Percentiles rank a stretch among this genome's conserved stretches.
These are phyloP conservation scores for Diabrotica virgifera DNA, from an alignment of 1,140 invertebrate genomes.

Conservation along the genomic window DNA sequence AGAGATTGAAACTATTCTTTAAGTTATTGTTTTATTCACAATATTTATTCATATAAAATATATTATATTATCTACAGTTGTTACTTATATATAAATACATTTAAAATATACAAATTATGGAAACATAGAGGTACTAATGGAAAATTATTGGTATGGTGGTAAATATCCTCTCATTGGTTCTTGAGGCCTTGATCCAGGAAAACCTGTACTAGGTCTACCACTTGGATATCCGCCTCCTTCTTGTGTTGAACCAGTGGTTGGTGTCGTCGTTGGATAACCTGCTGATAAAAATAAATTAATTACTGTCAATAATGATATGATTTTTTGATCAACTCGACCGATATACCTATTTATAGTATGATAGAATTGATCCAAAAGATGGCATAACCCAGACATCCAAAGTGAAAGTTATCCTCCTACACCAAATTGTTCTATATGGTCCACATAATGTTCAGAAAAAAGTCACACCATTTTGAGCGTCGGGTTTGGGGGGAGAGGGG, in stretches of 20 bases:
- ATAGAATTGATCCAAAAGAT: no score
- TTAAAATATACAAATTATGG: not conserved
- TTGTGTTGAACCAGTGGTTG: constrained; percentile 2
- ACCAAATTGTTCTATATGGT: no score
- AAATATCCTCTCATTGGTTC: constrained; percentile 58
- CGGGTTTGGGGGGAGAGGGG: no score
- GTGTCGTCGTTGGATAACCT: constrained; percentile 18
- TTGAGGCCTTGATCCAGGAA: constrained; percentile 42
- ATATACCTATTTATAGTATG: no score
- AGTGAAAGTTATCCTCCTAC: no score
- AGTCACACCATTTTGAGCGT: no score
- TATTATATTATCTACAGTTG: not conserved
- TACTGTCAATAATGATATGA: no score
- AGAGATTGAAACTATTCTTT: no score
- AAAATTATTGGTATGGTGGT: constrained; percentile 44
- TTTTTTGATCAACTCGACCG: no score
- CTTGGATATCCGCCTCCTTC: constrained; percentile 27
- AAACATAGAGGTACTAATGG: constrained; percentile 1
- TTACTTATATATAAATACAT: not conserved
- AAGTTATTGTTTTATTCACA: constrained; percentile 8
- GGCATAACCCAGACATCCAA: no score
- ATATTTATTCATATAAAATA: constrained; percentile 21
- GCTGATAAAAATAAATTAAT: constrained; percentile 20
- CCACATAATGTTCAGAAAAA: no score
- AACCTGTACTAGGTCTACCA: constrained; percentile 50